Base-by-base conservation (phyloP, 2,888 invertebrate genomes). In the Agrochola lychnidis region DNA sequence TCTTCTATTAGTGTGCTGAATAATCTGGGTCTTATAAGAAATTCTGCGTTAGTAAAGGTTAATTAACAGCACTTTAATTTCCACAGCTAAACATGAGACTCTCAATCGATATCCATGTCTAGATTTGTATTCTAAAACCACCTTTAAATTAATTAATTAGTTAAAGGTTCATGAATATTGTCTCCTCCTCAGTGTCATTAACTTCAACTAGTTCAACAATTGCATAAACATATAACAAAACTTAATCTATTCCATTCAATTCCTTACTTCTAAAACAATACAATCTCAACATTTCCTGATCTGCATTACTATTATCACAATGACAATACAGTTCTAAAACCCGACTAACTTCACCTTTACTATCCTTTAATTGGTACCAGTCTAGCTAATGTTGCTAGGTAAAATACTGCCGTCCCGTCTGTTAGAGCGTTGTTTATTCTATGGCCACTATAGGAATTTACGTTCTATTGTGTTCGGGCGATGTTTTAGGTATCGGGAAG, bases 361-460 rank as follows among this genome's bases (percentile, higher is more conserved):
- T 61, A 75, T 71, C 69, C 59, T 78, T 78, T 83, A 83, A 87
- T 87, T 81, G 78, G 85, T 79, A 73, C 76, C 74, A 57, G 42
- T 42, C 66, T 51, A 72, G 61, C 76, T 78, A 83, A 86, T 85
- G 88, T 83, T 84, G 59, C 83, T 90, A 91, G 92, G 91, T 90
- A 90, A 89, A 91, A 90, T 90, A 90, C 79, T 76, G 76, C 69
- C 76, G 90, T 85, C 89, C 76, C 78, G 73, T 90, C 90, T 91
- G 74, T 75, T 61, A 72, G 70, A 84, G 79, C 62, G 73, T 80
- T 84, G 84, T 88, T 91, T 92, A 91, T 83, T 94, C 94, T 94
- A 86, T 93, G 93, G 67, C 87, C 86, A 84, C 89, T 92, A 91
- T 88, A 88, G 86, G 89, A 91, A 88, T 92, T 92, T 92, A 93